Evolutionary conservation across 2,888 invertebrate genomes (phyloP).

Genomic region (Cinara cedri): DNA sequence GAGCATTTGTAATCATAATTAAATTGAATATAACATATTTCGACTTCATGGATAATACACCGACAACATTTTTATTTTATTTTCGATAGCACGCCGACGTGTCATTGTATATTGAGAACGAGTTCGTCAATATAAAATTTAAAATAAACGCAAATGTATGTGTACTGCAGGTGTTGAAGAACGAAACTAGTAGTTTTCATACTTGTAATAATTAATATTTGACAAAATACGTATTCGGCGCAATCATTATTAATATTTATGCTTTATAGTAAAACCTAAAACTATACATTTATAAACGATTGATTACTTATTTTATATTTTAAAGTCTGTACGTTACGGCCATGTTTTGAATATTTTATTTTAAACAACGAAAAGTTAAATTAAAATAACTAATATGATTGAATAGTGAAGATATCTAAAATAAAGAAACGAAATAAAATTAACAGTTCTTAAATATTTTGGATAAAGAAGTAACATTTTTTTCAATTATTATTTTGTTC

Average conservation of each 20-base stretch:
- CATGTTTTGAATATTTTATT: no score
- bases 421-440: no score
- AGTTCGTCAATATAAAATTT: conserved; percentile 1
- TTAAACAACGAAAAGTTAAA: no score
- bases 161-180: conserved; percentile 51
- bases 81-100: no score
- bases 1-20: neutral
- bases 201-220: conserved; percentile 42
- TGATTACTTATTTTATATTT: neutral
- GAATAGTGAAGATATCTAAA: no score
- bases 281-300: neutral
- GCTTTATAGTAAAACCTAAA: neutral
- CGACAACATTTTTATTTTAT: no score
- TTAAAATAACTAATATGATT: no score
- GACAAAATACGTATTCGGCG: conserved; percentile 25
- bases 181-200: conserved; percentile 30
- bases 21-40: neutral
- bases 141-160: conserved; percentile 36
- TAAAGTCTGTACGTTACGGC: neutral
- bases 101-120: neutral
- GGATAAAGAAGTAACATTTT: no score
- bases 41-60: neutral
- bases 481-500: no score
- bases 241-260: neutral
- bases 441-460: no score